Conservation (phyloP, 2,113 vertebrate species). For the Petromus typicus region DNA sequence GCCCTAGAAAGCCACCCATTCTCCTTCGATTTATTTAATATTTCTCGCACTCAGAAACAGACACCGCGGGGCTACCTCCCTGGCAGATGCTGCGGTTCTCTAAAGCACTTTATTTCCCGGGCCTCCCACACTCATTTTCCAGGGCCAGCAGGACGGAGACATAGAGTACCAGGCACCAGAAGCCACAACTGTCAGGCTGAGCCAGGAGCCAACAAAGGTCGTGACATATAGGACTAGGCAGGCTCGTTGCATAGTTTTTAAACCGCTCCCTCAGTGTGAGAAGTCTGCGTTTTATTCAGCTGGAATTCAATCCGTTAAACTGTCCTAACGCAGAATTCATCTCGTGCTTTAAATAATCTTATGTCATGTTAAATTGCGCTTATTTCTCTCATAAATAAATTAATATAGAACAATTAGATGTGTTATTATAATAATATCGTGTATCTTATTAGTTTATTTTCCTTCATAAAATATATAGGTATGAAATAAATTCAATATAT, state of each 20-base stretch:
- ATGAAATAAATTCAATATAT: slow-evolving; percentile 83
- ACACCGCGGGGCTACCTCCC: slow-evolving; percentile 78
- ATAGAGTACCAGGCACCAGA: not conserved
- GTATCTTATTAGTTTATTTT: slow-evolving; percentile 82
- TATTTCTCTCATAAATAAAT: slow-evolving; percentile 80
- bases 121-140: slow-evolving; percentile 70
- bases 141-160: not conserved
- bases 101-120: slow-evolving; percentile 82
- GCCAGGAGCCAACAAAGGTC: not conserved
- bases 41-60: slow-evolving; percentile 82
- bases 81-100: slow-evolving; percentile 79
- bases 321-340: slow-evolving; percentile 75
- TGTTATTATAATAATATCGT: slow-evolving; percentile 78
- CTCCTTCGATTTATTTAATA: slow-evolving; percentile 87
- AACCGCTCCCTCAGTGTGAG: not conserved
- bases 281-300: slow-evolving; percentile 56
- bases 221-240: slow-evolving; percentile 43
- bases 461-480: slow-evolving; percentile 81
- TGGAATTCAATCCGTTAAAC: slow-evolving; percentile 75
- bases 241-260: not conserved
- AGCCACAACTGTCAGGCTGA: slow-evolving; percentile 25
- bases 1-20: slow-evolving; percentile 85
- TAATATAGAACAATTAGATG: slow-evolving; percentile 82
- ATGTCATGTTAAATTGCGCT: slow-evolving; percentile 79
- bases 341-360: slow-evolving; percentile 78